phyloP scores from a whole-genome alignment of 2,888 invertebrate genomes.

The Dynastes hyllus region DNA sequence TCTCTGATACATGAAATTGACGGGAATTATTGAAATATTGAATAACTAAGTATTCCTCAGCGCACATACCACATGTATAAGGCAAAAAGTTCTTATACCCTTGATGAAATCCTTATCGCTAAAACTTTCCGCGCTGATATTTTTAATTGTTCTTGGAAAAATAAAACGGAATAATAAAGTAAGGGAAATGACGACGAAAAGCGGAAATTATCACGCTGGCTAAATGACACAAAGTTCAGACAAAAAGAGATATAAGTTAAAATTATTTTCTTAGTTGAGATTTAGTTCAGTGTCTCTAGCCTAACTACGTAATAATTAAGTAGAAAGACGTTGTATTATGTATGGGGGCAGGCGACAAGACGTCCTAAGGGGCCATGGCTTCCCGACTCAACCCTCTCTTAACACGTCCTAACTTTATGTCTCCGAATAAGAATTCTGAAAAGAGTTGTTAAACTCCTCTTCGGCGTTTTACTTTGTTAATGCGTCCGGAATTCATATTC shows the following conservation, averaged over 20 bases:
- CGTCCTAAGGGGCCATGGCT: conserved; percentile 59
- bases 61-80: not conserved
- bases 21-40: no score
- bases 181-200: conserved; percentile 16
- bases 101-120: conserved; percentile 7
- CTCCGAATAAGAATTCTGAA: conserved; percentile 54
- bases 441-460: conserved; percentile 53
- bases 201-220: conserved; percentile 48
- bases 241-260: conserved; percentile 56
- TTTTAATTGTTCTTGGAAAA: conserved; percentile 38
- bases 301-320: conserved; percentile 63
- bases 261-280: conserved; percentile 63
- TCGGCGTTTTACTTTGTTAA: conserved; percentile 53
- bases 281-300: conserved; percentile 62
- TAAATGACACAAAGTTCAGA: conserved; percentile 50
- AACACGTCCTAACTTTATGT: conserved; percentile 61
- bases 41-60: no score
- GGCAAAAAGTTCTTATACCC: not conserved
- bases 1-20: no score
- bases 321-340: conserved; percentile 62
- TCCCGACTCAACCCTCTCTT: conserved; percentile 54
- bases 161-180: conserved; percentile 47
- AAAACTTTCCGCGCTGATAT: conserved; percentile 14
- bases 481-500: conserved; percentile 52
- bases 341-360: conserved; percentile 64